Conservation (phyloP, 2,113 vertebrate genomes). For the Cryptomyrus ogoouensis region DNA sequence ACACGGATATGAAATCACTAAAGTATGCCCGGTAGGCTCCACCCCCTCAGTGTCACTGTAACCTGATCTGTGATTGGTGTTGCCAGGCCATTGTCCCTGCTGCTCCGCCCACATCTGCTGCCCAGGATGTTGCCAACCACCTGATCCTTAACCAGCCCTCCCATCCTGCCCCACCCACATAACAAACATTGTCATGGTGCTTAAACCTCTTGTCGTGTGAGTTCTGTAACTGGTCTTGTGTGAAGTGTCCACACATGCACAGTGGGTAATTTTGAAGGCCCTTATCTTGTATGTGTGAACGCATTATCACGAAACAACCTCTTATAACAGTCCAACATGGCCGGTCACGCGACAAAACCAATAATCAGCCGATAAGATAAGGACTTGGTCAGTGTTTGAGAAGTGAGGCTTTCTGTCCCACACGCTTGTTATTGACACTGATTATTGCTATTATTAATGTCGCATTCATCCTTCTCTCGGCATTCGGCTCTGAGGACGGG, state of each 20-base stretch:
- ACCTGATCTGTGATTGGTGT: neutral
- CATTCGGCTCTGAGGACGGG: neutral
- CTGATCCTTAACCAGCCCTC: neutral
- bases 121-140: neutral
- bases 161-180: neutral
- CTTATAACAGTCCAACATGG: neutral
- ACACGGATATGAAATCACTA: neutral
- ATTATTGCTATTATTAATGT: neutral
- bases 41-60: neutral
- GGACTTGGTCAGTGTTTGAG: neutral
- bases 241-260: neutral
- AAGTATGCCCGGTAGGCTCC: neutral
- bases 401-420: neutral
- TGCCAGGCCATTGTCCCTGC: neutral
- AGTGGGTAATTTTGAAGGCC: neutral
- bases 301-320: neutral
- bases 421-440: neutral
- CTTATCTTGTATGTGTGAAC: neutral
- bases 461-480: neutral
- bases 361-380: neutral
- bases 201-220: neutral
- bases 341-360: neutral
- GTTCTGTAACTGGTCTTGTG: neutral
- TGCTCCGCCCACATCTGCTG: neutral
- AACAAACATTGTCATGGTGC: conserved; percentile 3